phyloP scores from a whole-genome alignment of 2,888 invertebrate genomes.

The Theristus sp. region DNA sequence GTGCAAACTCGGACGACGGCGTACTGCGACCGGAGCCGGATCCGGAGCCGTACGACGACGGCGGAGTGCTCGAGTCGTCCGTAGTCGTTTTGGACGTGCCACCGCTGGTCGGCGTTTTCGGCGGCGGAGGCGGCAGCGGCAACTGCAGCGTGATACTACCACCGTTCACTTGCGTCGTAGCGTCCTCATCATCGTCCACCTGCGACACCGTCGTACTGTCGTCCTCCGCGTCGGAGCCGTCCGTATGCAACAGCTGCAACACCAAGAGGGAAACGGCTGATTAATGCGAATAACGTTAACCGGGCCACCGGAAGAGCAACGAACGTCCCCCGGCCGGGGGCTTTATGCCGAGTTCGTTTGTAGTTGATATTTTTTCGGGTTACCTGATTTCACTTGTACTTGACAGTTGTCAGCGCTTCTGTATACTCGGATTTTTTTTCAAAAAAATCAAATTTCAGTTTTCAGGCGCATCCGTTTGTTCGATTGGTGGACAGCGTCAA shows the following conservation, averaged over 20 bases:
- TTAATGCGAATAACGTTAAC: too few relatives aligned
- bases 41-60: background rate
- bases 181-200: constrained; percentile 63
- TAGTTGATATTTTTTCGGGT: too few relatives aligned
- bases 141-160: constrained; percentile 97
- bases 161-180: constrained; percentile 92
- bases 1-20: background rate
- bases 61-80: background rate
- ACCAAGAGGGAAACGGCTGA: too few relatives aligned
- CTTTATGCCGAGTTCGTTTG: too few relatives aligned
- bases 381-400: too few relatives aligned
- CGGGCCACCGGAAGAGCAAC: too few relatives aligned
- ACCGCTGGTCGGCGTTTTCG: constrained; percentile 89
- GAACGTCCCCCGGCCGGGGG: too few relatives aligned
- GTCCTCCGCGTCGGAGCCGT: constrained; percentile 41
- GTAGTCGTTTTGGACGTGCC: constrained; percentile 51
- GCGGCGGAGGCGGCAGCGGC: constrained; percentile 61
- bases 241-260: background rate
- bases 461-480: too few relatives aligned
- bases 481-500: too few relatives aligned
- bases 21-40: background rate
- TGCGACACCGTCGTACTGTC: constrained; percentile 95
- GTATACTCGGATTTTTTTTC: too few relatives aligned
- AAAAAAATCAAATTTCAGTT: too few relatives aligned
- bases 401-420: too few relatives aligned